Evolutionary conservation across 2,888 invertebrate genomes (phyloP), one percentile per base, ranked within the genome.

Genomic region (Ceratothoa steindachneri): DNA sequence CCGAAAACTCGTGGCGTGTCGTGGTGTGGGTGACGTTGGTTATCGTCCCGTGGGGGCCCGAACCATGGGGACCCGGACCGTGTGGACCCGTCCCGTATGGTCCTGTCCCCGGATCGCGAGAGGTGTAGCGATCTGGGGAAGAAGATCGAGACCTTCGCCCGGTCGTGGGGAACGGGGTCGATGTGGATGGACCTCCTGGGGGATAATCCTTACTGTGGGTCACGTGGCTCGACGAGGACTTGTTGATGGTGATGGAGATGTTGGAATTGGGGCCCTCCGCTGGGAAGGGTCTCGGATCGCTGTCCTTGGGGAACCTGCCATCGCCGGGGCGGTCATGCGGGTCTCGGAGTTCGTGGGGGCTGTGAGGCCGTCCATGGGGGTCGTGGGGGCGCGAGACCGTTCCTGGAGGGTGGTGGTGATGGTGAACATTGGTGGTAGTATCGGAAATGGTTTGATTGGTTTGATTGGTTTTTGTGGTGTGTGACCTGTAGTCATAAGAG

Each of bases 201-300:
- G 78, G 78, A 60, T 73, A 75, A 15, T 73, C 75, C 1, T 64
- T 71, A 9, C 69, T 51, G 30, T 51, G 65, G 28, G 72, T 68
- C 5, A 68, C 72, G 65, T 65, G 71, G n/a, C 71, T 66, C 1
- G 77, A 73, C n/a, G 77, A 74, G 22, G 76, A 71, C 53, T 78
- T 78, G 68, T 78, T 75, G 70, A 78, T 74, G 64, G 75, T 75
- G 60, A 78, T 78, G 41, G 73, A 73, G 9, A 74, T 72, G 27
- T 68, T 67, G 30, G 73, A 55, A 24, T 53, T 67, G 31, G 76
- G 74, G 12, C 71, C 74, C 19, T 67, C 52, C 28, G 72, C 65
- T 41, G 24, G 19, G 24, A 15, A 22, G 19, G 55, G 5, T 3
- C 70, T 60, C 2, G 71, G 71, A 66, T 71, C 66, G 5, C 66